A percentile compares a stretch with the other conserved stretches of the same genome.
Evolutionary conservation across 2,888 invertebrate genomes (phyloP).

Genomic region (Philereme transversata): DNA sequence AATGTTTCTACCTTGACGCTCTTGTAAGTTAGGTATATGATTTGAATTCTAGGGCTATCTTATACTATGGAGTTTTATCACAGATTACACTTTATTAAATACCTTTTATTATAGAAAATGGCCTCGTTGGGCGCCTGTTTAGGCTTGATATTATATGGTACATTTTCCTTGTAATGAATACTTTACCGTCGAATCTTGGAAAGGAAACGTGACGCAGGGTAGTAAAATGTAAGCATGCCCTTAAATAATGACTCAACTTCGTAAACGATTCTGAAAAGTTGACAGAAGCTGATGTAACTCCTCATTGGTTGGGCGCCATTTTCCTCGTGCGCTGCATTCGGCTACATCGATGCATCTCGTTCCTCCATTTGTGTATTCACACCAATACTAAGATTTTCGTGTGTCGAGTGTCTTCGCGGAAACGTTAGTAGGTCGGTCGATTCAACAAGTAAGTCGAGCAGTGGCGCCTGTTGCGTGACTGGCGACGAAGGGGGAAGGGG

Average conservation of each 20-base stretch:
- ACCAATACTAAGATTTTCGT: conserved; percentile 52
- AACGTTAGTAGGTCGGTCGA: conserved; percentile 83
- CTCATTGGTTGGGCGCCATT: conserved; percentile 24
- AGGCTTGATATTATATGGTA: no score
- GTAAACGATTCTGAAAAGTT: conserved; percentile 1
- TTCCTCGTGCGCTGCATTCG: conserved; percentile 14
- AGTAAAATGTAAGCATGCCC: no score
- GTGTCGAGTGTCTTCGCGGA: conserved; percentile 64
- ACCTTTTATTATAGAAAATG: conserved; percentile 12
- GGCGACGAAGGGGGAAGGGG: conserved; percentile 45
- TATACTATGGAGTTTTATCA: neutral
- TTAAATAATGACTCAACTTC: neutral
- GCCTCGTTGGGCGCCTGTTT: conserved; percentile 20
- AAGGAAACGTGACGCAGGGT: no score
- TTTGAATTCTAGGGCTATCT: neutral
- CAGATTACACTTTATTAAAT: neutral
- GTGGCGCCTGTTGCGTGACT: conserved; percentile 75
- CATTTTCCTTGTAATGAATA: no score
- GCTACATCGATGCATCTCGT: conserved; percentile 36
- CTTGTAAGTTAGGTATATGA: neutral
- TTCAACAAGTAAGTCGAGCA: conserved; percentile 80
- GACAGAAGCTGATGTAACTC: conserved; percentile 10
- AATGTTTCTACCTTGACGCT: neutral
- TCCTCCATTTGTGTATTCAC: conserved; percentile 37
- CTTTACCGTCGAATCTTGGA: no score